These are phyloP conservation scores for Aptenodytes forsteri DNA, from an alignment of 2,113 vertebrate species.

Conservation along the genomic window DNA sequence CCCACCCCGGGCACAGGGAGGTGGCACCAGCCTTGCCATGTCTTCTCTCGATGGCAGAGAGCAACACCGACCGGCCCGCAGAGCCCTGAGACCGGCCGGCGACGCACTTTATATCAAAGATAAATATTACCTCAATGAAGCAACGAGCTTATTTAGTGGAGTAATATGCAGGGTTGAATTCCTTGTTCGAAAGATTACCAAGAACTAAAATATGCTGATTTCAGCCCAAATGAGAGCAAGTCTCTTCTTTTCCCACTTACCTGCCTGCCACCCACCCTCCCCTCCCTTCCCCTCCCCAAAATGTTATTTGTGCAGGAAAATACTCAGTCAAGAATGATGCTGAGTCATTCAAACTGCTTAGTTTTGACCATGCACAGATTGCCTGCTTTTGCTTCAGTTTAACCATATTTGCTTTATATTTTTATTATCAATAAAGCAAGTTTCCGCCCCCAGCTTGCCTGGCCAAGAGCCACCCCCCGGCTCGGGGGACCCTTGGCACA, in stretches of 20 bases:
- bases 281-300: too few species aligned
- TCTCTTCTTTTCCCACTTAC: too few species aligned
- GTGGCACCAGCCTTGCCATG: not conserved
- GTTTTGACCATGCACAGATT: fast-evolving
- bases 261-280: not conserved
- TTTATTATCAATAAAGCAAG: not conserved
- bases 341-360: not conserved
- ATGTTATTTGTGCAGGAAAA: not conserved
- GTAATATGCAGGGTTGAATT: not conserved
- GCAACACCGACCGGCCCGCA: fast-evolving
- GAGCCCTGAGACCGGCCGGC: not conserved
- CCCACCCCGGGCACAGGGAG: not conserved
- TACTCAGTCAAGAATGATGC: fast-evolving
- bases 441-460: not conserved
- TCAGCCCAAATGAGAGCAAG: not conserved
- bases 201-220: not conserved
- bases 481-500: not conserved
- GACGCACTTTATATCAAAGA: not conserved
- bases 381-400: not conserved
- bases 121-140: not conserved
- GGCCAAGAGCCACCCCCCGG: not conserved
- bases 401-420: too few species aligned
- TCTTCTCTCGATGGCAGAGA: not conserved
- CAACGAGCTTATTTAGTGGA: not conserved
- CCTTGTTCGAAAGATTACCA: not conserved